Evolutionary conservation across 2,888 invertebrate genomes (phyloP).

Genomic region (Neoaliturus tenellus): DNA sequence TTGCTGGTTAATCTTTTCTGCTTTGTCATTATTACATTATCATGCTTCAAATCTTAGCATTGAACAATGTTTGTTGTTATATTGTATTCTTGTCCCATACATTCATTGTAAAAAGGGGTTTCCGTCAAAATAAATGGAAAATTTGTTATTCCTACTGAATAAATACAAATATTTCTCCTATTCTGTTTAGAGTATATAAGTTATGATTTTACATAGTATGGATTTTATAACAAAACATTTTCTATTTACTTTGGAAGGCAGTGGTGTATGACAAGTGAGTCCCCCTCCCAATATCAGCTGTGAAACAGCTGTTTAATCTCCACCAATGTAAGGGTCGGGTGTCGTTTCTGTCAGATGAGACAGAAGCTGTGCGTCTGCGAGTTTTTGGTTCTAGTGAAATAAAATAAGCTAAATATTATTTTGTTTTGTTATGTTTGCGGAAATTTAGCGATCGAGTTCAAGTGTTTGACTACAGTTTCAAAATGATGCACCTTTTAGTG

Average conservation of each 20-base stretch:
- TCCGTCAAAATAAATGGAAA: no score
- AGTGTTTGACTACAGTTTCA: neutral
- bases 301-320: neutral
- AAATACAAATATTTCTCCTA: no score
- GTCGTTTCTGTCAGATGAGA: neutral
- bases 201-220: no score
- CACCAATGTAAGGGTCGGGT: neutral
- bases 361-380: conserved; percentile 18
- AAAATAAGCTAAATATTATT: neutral
- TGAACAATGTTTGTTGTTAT: no score
- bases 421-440: neutral
- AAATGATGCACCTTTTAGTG: neutral
- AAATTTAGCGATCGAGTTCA: neutral
- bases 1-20: no score
- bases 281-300: neutral
- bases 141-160: no score
- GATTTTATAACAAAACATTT: no score
- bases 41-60: no score
- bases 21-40: no score
- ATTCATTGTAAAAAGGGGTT: no score
- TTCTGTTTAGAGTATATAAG: no score
- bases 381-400: neutral
- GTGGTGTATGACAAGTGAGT: neutral
- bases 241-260: neutral
- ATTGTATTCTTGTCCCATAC: no score